Evolutionary conservation across 2,113 vertebrate species (phyloP).

Genomic region (zebrafish (Danio rerio)): GRCz12tu NC_133179.1:21280501-21281000

Average conservation of each 20-base stretch:
- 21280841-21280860: constrained; percentile 56
- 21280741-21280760: not conserved
- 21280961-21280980: constrained; percentile 31
- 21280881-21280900: constrained; percentile 35
- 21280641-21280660: constrained; percentile 65
- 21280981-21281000: constrained; percentile 22
- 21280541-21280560: constrained; percentile 87
- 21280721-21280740: constrained; percentile 37
- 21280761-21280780: constrained; percentile 49
- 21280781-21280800: constrained; percentile 28
- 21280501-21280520: constrained; percentile 71
- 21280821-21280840: constrained; percentile 49
- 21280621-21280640: constrained; percentile 56
- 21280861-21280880: constrained; percentile 17
- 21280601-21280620: constrained; percentile 51
- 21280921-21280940: constrained; percentile 41
- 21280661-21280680: constrained; percentile 50
- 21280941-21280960: constrained; percentile 33
- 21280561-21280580: constrained; percentile 81
- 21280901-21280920: constrained; percentile 38
- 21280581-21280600: constrained; percentile 67
- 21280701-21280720: constrained; percentile 32
- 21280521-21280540: constrained; percentile 82
- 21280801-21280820: constrained; percentile 59
- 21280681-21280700: constrained; percentile 47